Evolutionary conservation across 1,140 invertebrate species (phyloP), one percentile per base, ranked within the genome.

Genomic region (Drosophila nigrodunni): DNA sequence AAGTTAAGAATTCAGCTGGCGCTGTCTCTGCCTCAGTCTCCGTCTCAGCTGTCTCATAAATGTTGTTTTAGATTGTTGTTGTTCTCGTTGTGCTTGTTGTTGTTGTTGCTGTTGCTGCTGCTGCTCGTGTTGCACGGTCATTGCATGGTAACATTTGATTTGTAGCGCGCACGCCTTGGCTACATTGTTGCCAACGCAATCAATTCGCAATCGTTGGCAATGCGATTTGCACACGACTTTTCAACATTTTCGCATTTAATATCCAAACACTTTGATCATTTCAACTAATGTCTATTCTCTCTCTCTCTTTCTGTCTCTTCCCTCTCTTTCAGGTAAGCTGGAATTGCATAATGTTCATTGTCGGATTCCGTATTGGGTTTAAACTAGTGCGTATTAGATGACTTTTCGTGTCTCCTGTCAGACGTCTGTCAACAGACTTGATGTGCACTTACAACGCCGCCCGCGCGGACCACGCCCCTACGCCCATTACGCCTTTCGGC

Each of bases 101-200:
- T 80, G 74, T 57, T 78, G 62, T 71, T 83, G 54, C 35, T 60
- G 64, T 64, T 70, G 54, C 39, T 68, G 73, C 67, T 30, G 76
- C 74, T 68, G 71, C 52, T 67, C 54, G 60, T 69, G 75, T 69
- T 73, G 65, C 61, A 58, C 74, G 41, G 41, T 54, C 69, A 68
- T 82, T 80, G 83, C 85, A 82, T 80, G 77, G 80, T 85, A 78
- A 71, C 75, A 70, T 88, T 88, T 89, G 85, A 87, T 88, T 88
- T 89, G 85, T 85, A 64, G 83, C 76, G 79, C 75, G 65, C 82
- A 78, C 78, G 72, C 82, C 82, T 72, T 61, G 67, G 80, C 80
- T 85, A 88, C 83, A 89, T 75, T 88, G 83, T 88, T 88, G 83
- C 82, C 46, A 50, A 44, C 52, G 18, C 47, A 30, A 73, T 72